phyloP scores from a whole-genome alignment of 2,888 invertebrate genomes.

The Ganaspis brasiliensis region DNA sequence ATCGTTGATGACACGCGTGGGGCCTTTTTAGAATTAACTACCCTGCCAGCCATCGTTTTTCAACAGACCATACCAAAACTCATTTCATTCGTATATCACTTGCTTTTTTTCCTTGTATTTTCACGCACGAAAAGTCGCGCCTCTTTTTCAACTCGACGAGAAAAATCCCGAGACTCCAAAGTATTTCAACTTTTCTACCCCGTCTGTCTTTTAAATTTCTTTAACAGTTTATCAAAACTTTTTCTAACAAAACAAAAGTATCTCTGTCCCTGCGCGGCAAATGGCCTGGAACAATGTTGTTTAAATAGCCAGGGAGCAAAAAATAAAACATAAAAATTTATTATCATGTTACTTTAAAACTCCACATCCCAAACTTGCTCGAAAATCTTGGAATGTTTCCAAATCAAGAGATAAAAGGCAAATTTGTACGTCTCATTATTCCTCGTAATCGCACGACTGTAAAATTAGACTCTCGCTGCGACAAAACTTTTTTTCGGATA shows the following conservation, averaged over 20 bases:
- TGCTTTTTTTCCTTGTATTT: constrained; percentile 38
- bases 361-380: neutral
- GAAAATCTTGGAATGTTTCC: constrained; percentile 4
- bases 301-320: neutral
- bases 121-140: constrained; percentile 27
- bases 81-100: neutral
- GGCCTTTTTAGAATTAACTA: constrained; percentile 75
- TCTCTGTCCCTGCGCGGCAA: no score
- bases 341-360: neutral
- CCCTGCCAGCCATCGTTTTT: constrained; percentile 65
- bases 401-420: neutral
- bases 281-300: neutral
- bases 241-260: neutral
- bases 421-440: neutral
- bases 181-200: neutral
- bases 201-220: constrained; percentile 1
- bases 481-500: no score
- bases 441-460: no score
- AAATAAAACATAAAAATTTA: neutral
- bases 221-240: neutral
- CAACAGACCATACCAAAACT: constrained; percentile 50
- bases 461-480: no score
- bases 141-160: neutral
- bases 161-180: constrained; percentile 3
- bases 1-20: constrained; percentile 72